Evolutionary conservation across 2,113 vertebrate genomes (phyloP), one percentile per base, ranked within the genome.

Genomic region (Eulacestoma nigropectus): DNA sequence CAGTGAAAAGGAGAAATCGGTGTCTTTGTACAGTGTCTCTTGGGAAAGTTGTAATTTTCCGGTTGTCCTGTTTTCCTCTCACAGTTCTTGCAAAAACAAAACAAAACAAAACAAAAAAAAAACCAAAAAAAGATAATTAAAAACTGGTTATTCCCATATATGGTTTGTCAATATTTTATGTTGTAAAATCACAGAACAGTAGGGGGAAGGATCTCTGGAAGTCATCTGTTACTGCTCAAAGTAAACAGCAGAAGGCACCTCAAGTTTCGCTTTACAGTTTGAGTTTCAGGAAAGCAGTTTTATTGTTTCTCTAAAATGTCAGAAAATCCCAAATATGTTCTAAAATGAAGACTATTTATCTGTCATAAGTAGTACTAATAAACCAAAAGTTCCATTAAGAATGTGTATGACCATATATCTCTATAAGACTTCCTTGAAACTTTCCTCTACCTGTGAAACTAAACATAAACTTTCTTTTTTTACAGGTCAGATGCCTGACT

Each of bases 231-330:
- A n/a, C 37, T 62, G 29, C 29, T 81, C 59, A 77, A 42, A 84
- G 53, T 25, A 87, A 90, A 82, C 11, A 81, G 46, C 4, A 70
- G 63, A 74, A 89, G 5, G 29, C 49, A 77, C 20, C 20, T 39
- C 5, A 11, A 74, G 26, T 81, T 90, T 95, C 60, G 74, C 35
- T 33, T 62, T 42, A 76, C 7, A 16, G 27, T 55, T 39, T 86
- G 59, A 92, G 26, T 90, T 95, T 80, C 79, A 77, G 53, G 41
- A 91, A 73, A 70, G 37, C 11, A 19, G 23, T 42, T 89, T 77
- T 73, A 67, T 47, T 80, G 25, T 39, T 52, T 25, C 26, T 64
- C 33, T 52, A 80, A 84, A 86, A 59, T 63, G 17, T 84, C 6
- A 80, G 65, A 53, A 35, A 27, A 27, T 86, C 26, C 52, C 25